Conservation (phyloP, 2,113 vertebrate genomes). For the Centrocercus urophasianus region DNA sequence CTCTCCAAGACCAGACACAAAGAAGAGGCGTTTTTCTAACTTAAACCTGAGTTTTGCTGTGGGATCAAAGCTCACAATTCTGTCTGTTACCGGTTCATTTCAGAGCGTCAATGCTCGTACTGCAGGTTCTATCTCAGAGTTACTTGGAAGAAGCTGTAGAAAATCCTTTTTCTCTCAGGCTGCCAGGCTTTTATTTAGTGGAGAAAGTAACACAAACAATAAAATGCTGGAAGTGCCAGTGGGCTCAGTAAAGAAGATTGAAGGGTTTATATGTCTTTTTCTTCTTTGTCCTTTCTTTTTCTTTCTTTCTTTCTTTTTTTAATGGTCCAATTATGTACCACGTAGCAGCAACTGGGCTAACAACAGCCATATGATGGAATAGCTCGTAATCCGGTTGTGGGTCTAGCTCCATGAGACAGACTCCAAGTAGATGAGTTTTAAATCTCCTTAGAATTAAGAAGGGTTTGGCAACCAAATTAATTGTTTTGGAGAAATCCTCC, state of each 20-base stretch:
- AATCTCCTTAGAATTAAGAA: conserved; percentile 80
- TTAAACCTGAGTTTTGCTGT: background rate
- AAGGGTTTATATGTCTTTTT: background rate
- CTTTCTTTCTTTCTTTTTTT: background rate
- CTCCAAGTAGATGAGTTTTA: conserved; percentile 75
- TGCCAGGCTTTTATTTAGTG: conserved; percentile 8
- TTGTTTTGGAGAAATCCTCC: conserved; percentile 76
- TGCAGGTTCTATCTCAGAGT: background rate
- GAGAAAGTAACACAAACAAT: conserved; percentile 43
- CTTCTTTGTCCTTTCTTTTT: background rate
- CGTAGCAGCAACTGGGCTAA: conserved; percentile 55
- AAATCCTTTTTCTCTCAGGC: background rate
- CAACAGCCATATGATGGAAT: conserved; percentile 69
- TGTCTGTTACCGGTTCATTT: background rate
- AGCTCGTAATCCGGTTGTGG: conserved; percentile 75
- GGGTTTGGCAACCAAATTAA: conserved; percentile 76
- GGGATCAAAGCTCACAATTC: background rate
- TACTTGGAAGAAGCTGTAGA: background rate
- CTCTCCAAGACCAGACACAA: conserved; percentile 57
- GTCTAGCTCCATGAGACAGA: conserved; percentile 57
- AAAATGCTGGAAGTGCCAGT: conserved; percentile 1
- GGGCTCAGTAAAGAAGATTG: conserved; percentile 37
- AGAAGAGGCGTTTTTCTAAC: background rate
- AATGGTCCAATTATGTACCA: conserved; percentile 62
- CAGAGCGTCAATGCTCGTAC: background rate